phyloP scores from a whole-genome alignment of 2,797 vertebrate species.

The Sebastes miniatus region DNA sequence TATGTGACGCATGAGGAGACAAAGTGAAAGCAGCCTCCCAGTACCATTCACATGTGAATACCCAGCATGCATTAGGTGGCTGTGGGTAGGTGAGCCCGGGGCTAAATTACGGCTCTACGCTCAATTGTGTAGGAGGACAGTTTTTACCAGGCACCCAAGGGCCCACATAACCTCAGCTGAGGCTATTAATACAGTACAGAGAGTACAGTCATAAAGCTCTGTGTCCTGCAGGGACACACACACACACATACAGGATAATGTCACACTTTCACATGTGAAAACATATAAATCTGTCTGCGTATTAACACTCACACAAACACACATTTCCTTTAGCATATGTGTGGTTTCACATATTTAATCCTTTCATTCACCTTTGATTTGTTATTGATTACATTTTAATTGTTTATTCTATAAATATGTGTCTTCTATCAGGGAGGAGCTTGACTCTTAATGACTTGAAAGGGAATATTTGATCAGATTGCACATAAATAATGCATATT shows the following conservation, averaged over 20 bases:
- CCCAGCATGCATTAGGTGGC: constrained; percentile 83
- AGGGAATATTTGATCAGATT: constrained; percentile 5
- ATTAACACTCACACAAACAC: neutral
- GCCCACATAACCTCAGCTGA: constrained; percentile 77
- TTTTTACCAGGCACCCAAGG: constrained; percentile 75
- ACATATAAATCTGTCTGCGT: neutral
- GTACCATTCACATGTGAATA: constrained; percentile 74
- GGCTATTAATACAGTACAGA: constrained; percentile 76
- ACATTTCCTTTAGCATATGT: neutral
- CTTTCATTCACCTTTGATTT: neutral
- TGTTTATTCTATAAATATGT: constrained; percentile 1
- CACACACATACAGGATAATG: neutral
- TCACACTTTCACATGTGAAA: neutral
- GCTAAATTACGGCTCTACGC: constrained; percentile 76
- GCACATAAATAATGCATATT: neutral
- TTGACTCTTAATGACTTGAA: neutral
- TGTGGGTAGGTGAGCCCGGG: constrained; percentile 81
- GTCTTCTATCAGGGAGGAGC: neutral
- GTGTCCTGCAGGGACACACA: constrained; percentile 44
- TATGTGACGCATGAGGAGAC: constrained; percentile 44
- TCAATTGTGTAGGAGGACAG: constrained; percentile 81
- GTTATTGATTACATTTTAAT: neutral
- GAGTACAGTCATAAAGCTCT: constrained; percentile 26
- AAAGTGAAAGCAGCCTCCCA: constrained; percentile 40
- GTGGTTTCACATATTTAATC: no score